Conservation (phyloP, 2,113 vertebrate species). For the Lepus timidus region DNA sequence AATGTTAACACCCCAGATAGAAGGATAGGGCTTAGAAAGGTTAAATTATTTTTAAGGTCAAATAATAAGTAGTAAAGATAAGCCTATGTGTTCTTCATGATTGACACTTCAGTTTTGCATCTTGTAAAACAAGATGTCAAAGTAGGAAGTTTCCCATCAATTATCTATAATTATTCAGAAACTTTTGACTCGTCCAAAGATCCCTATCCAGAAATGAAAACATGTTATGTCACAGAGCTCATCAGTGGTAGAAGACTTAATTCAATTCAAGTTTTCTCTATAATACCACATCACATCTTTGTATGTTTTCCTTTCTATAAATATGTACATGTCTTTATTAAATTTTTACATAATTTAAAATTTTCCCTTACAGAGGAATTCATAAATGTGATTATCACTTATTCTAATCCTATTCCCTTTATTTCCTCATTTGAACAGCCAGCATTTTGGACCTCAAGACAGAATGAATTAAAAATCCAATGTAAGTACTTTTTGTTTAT, state of each 20-base stretch:
- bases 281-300: not conserved
- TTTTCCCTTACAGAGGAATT: slow-evolving; percentile 47
- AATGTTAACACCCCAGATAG: not conserved
- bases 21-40: not conserved
- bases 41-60: not conserved
- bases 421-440: slow-evolving; percentile 65
- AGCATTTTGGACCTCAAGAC: slow-evolving; percentile 81
- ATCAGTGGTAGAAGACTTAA: not conserved
- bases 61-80: not conserved
- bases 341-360: slow-evolving; percentile 43
- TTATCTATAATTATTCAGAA: slow-evolving; percentile 6
- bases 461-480: slow-evolving; percentile 83
- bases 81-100: not conserved
- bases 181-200: not conserved
- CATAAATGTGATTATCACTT: slow-evolving; percentile 50
- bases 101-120: not conserved
- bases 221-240: not conserved
- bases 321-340: not conserved
- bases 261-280: not conserved
- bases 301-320: slow-evolving; percentile 18
- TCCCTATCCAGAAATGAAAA: not conserved
- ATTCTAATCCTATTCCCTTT: slow-evolving; percentile 59
- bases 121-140: not conserved
- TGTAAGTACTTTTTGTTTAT: slow-evolving; percentile 86
- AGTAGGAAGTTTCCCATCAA: not conserved